These are phyloP conservation scores for Drosophila setifemur DNA, from an alignment of 1,140 invertebrate genomes.

Conservation along the genomic window DNA sequence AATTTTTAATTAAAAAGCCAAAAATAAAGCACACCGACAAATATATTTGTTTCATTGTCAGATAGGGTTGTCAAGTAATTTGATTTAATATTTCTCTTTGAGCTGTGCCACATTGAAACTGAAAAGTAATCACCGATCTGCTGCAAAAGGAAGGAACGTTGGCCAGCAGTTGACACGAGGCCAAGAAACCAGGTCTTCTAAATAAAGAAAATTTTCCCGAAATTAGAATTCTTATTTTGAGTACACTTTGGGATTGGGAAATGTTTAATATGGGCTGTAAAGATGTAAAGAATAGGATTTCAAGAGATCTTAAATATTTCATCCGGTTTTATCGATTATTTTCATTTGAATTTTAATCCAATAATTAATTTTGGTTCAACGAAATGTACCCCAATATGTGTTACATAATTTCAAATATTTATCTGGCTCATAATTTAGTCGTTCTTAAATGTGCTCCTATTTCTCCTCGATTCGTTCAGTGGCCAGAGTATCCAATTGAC, in stretches of 20 bases:
- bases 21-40: slow-evolving; percentile 38
- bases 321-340: too few species aligned
- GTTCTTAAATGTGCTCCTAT: background rate
- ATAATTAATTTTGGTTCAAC: too few species aligned
- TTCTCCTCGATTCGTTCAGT: background rate
- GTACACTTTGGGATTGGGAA: background rate
- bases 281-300: too few species aligned
- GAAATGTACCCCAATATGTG: too few species aligned
- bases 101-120: slow-evolving; percentile 33
- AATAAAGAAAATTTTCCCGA: background rate
- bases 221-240: background rate
- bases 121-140: slow-evolving; percentile 29
- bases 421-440: too few species aligned
- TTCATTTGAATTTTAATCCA: too few species aligned
- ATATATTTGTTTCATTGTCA: slow-evolving; percentile 57
- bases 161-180: slow-evolving; percentile 18
- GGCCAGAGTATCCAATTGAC: slow-evolving; percentile 6
- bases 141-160: background rate
- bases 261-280: background rate
- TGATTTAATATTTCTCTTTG: slow-evolving; percentile 39
- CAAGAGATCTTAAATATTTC: too few species aligned
- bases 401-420: too few species aligned
- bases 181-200: slow-evolving; percentile 29
- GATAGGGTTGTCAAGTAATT: slow-evolving; percentile 44
- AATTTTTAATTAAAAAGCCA: slow-evolving; percentile 61